A percentile compares a stretch with the other conserved stretches of the same genome.
phyloP scores from a whole-genome alignment of 2,888 invertebrate genomes.

The Phyto melanocephala region DNA sequence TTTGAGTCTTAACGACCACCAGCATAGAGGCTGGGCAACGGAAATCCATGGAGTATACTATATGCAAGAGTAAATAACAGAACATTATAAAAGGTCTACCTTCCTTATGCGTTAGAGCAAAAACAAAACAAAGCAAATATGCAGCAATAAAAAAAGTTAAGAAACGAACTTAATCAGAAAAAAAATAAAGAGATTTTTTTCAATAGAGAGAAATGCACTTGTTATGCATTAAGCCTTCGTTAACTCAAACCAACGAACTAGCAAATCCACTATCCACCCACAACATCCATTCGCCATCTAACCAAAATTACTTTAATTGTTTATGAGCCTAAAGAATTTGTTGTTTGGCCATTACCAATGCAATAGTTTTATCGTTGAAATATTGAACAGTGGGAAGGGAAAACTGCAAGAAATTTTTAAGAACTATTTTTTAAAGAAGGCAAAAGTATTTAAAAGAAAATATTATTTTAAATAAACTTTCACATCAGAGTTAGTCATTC shows the following conservation, averaged over 20 bases:
- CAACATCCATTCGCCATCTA: constrained; percentile 6
- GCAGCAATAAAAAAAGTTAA: not conserved
- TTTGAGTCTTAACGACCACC: not conserved
- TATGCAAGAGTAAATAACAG: constrained; percentile 59
- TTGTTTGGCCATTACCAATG: constrained; percentile 25
- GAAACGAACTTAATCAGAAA: constrained; percentile 30
- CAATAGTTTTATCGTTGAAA: constrained; percentile 4
- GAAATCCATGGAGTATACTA: constrained; percentile 60
- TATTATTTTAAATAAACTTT: too few species aligned
- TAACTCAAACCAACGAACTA: not conserved
- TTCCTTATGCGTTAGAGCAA: constrained; percentile 54
- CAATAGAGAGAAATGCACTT: constrained; percentile 49
- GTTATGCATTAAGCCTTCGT: constrained; percentile 33
- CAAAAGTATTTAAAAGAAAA: not conserved
- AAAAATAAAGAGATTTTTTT: not conserved
- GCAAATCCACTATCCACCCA: not conserved
- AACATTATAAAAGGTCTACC: constrained; percentile 52
- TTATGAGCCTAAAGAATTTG: constrained; percentile 29
- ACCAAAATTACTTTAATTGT: constrained; percentile 46
- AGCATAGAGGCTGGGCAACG: constrained; percentile 36
- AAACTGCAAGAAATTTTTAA: not conserved
- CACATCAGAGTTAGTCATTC: too few species aligned
- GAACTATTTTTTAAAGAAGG: not conserved
- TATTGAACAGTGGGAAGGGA: constrained; percentile 23
- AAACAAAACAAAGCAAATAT: constrained; percentile 25